phyloP scores from a whole-genome alignment of 2,113 vertebrate genomes.

The Myanophis thanlyinensis region DNA sequence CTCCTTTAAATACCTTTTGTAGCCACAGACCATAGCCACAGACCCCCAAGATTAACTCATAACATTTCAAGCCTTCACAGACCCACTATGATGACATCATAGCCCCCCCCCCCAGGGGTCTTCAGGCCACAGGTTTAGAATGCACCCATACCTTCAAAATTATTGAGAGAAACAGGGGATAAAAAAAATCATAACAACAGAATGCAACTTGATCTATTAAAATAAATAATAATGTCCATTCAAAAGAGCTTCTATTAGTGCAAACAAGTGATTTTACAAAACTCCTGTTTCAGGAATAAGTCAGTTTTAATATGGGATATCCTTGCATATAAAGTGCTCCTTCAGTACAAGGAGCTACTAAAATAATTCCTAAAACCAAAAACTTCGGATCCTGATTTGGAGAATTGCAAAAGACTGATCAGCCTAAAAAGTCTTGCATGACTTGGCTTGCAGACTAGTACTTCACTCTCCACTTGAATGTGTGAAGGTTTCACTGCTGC shows the following conservation, averaged over 20 bases:
- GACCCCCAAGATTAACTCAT: neutral
- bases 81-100: neutral
- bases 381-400: neutral
- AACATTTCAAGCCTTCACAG: neutral
- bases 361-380: neutral
- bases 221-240: neutral
- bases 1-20: neutral
- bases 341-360: neutral
- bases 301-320: neutral
- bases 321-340: neutral
- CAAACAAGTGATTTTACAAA: neutral
- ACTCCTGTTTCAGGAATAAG: neutral
- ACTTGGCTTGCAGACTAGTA: neutral
- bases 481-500: neutral
- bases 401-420: neutral
- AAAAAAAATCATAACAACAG: neutral
- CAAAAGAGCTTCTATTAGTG: neutral
- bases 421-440: neutral
- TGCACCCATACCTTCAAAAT: neutral
- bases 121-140: neutral
- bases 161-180: neutral
- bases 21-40: neutral
- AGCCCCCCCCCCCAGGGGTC: too few relatives aligned
- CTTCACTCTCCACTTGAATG: constrained; percentile 3
- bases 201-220: neutral